phyloP scores from a whole-genome alignment of 2,797 vertebrate genomes.

The Tenualosa thibaudeaui region DNA sequence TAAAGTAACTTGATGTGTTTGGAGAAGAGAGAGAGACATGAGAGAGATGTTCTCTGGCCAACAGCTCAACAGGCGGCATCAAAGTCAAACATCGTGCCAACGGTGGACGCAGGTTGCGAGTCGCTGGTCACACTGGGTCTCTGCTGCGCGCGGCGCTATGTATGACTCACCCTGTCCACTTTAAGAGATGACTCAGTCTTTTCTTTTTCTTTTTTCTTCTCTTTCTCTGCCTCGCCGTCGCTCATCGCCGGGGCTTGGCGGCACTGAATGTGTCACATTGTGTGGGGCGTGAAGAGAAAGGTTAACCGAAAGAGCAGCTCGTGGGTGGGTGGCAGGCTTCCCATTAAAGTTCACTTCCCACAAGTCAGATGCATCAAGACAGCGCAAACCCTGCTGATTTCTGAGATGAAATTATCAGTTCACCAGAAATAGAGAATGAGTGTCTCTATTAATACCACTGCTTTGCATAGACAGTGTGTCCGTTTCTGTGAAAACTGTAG shows the following conservation, averaged over 20 bases:
- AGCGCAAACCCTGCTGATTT: background rate
- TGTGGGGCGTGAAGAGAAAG: constrained; percentile 17
- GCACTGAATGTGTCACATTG: constrained; percentile 22
- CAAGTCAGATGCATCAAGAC: constrained; percentile 2
- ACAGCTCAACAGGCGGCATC: background rate
- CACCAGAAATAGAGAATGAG: background rate
- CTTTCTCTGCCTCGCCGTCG: background rate
- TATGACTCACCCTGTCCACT: constrained; percentile 19
- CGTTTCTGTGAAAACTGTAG: background rate
- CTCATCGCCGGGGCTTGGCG: background rate
- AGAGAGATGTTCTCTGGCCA: background rate
- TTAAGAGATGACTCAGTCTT: constrained; percentile 16
- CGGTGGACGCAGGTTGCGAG: background rate
- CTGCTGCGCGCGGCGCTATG: background rate
- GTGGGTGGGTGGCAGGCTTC: constrained; percentile 17
- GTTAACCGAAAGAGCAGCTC: constrained; percentile 20
- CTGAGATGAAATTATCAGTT: constrained; percentile 3
- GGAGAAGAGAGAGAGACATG: background rate
- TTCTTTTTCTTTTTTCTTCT: background rate
- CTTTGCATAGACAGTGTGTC: constrained; percentile 8
- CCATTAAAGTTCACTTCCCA: constrained; percentile 20
- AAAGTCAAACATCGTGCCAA: background rate
- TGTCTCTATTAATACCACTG: background rate
- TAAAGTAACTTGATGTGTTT: background rate
- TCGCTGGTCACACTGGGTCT: background rate